Conservation (phyloP, 2,888 invertebrate species). For the Phragmatobia fuliginosa region DNA sequence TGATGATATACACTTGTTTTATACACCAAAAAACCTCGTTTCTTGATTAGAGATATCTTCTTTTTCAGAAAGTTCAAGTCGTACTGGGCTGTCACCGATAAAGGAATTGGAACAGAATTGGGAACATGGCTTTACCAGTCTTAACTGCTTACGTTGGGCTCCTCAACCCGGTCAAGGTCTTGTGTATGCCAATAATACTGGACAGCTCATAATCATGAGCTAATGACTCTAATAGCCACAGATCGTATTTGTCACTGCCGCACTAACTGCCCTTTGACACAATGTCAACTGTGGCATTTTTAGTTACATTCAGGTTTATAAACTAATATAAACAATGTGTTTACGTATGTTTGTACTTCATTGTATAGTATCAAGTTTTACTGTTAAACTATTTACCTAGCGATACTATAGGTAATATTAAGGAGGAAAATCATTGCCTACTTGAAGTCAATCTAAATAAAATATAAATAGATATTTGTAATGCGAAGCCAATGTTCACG, state of each 20-base stretch:
- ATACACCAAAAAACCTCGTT: no score
- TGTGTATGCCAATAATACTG: slow-evolving; percentile 94
- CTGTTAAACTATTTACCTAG: slow-evolving; percentile 38
- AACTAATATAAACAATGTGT: slow-evolving; percentile 29
- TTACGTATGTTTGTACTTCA: slow-evolving; percentile 33
- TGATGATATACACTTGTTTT: no score
- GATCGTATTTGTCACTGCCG: slow-evolving; percentile 40
- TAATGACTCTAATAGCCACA: slow-evolving; percentile 60
- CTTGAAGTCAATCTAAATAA: slow-evolving; percentile 33
- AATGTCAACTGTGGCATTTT: slow-evolving; percentile 36
- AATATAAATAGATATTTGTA: slow-evolving; percentile 31
- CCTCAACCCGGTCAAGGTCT: slow-evolving; percentile 94
- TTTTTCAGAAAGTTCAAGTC: slow-evolving; percentile 73
- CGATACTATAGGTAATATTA: slow-evolving; percentile 35
- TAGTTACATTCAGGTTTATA: slow-evolving; percentile 25
- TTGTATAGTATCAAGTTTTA: slow-evolving; percentile 38
- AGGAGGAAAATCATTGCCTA: slow-evolving; percentile 34
- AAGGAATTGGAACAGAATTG: slow-evolving; percentile 89
- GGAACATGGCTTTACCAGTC: slow-evolving; percentile 89
- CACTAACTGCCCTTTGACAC: slow-evolving; percentile 27
- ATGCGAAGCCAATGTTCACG: slow-evolving; percentile 43
- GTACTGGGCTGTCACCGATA: slow-evolving; percentile 82
- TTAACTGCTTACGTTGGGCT: slow-evolving; percentile 95
- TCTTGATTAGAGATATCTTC: slow-evolving; percentile 5
- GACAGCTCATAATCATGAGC: slow-evolving; percentile 91